Percentiles rank a stretch among this genome's conserved stretches.
phyloP scores from a whole-genome alignment of 2,113 vertebrate species.

The Clinocottus analis region DNA sequence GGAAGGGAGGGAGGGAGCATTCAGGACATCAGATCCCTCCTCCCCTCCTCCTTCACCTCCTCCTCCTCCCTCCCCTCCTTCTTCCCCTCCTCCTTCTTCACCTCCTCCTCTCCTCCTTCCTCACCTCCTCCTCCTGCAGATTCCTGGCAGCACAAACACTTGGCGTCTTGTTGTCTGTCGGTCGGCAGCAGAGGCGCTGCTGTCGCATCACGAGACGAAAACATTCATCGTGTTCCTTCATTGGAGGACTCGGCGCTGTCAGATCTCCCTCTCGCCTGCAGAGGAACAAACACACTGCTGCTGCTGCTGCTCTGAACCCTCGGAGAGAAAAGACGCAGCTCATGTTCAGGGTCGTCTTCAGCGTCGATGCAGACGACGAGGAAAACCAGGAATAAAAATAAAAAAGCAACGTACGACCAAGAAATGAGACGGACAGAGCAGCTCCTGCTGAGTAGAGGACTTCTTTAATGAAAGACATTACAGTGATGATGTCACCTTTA shows the following conservation, averaged over 20 bases:
- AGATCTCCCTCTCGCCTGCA: slow-evolving; percentile 11
- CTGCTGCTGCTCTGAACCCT: neutral
- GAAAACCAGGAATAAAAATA: too few species aligned
- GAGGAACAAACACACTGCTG: slow-evolving; percentile 3
- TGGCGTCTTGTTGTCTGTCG: slow-evolving; percentile 57
- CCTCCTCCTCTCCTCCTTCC: too few species aligned
- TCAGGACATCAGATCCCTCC: slow-evolving; percentile 35
- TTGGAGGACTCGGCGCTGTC: slow-evolving; percentile 38
- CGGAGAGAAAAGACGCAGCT: neutral
- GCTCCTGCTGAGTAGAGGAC: slow-evolving; percentile 70
- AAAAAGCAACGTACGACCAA: too few species aligned
- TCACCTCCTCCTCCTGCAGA: too few species aligned
- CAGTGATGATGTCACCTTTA: slow-evolving; percentile 65
- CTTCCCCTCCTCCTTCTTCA: too few species aligned
- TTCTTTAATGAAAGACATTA: slow-evolving; percentile 75
- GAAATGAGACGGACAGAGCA: slow-evolving; percentile 7
- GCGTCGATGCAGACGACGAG: neutral
- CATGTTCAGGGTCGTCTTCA: neutral
- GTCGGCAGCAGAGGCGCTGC: slow-evolving; percentile 38
- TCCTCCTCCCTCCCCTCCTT: too few species aligned
- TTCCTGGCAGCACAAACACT: slow-evolving; percentile 52
- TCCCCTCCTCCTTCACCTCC: too few species aligned
- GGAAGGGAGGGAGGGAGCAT: slow-evolving; percentile 27
- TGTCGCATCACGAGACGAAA: slow-evolving; percentile 43
- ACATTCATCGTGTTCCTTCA: slow-evolving; percentile 13